These are phyloP conservation scores for Athalia rosae DNA, from an alignment of 2,888 invertebrate genomes.

Conservation along the genomic window DNA sequence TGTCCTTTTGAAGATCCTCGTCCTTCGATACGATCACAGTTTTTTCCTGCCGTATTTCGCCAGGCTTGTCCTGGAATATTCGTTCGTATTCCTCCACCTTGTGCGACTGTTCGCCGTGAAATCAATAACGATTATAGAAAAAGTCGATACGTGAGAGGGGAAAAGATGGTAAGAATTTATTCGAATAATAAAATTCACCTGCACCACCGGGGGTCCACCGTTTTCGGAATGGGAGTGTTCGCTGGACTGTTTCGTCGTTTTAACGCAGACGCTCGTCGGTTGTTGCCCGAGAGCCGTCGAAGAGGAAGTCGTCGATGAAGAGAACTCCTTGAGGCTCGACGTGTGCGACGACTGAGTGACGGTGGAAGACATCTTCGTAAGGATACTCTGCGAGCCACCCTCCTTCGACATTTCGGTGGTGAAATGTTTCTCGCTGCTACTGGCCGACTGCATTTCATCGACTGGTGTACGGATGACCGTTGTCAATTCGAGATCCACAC, in stretches of 20 bases:
- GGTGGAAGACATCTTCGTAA: slow-evolving; percentile 70
- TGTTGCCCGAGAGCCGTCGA: slow-evolving; percentile 58
- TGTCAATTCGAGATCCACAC: slow-evolving; percentile 50
- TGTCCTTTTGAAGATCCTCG: slow-evolving; percentile 68
- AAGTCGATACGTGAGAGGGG: background rate
- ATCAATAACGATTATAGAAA: background rate
- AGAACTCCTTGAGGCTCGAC: slow-evolving; percentile 68
- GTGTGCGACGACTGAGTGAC: slow-evolving; percentile 69
- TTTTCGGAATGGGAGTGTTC: slow-evolving; percentile 66
- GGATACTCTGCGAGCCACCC: slow-evolving; percentile 52
- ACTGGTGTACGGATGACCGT: slow-evolving; percentile 57
- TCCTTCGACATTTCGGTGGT: slow-evolving; percentile 64
- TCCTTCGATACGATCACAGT: slow-evolving; percentile 67
- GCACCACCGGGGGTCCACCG: slow-evolving; percentile 68
- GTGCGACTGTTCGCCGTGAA: slow-evolving; percentile 61
- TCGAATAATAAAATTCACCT: slow-evolving; percentile 57
- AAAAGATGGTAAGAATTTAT: background rate
- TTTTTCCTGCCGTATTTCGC: slow-evolving; percentile 68
- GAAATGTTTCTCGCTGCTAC: slow-evolving; percentile 70
- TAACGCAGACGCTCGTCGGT: slow-evolving; percentile 63
- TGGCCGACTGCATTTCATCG: slow-evolving; percentile 69
- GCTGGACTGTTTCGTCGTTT: slow-evolving; percentile 66
- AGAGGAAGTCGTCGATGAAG: slow-evolving; percentile 67
- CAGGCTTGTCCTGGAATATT: slow-evolving; percentile 68
- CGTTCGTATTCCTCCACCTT: slow-evolving; percentile 70